Conservation (phyloP, 1,140 invertebrate species). For the Chymomyza costata region DNA sequence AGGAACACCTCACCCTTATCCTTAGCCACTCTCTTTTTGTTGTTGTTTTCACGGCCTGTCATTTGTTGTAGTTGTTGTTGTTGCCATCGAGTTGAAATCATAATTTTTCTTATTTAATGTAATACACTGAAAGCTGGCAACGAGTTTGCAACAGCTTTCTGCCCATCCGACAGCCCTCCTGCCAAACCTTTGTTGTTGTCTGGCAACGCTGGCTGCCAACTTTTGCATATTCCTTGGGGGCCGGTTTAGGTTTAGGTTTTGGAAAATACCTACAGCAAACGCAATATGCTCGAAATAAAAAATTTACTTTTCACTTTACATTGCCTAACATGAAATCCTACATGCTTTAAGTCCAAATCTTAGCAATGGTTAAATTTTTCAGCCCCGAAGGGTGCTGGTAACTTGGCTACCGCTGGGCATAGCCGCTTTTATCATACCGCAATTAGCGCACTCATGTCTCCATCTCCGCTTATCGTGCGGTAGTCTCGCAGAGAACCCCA, state of each 20-base stretch:
- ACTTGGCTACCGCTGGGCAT: conserved; percentile 14
- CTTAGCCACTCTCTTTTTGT: too few species aligned
- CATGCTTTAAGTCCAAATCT: conserved; percentile 44
- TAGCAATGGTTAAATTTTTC: conserved; percentile 31
- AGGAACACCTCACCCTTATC: too few species aligned
- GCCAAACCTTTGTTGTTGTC: conserved; percentile 30
- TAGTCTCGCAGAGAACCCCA: too few species aligned
- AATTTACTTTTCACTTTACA: conserved; percentile 16
- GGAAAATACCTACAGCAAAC: conserved; percentile 39
- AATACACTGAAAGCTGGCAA: conserved; percentile 55
- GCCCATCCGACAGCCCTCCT: neutral
- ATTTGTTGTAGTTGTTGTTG: conserved; percentile 12
- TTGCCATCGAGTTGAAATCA: conserved; percentile 50
- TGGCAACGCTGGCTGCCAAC: conserved; percentile 45
- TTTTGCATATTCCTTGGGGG: conserved; percentile 52
- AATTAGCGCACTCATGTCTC: conserved; percentile 64
- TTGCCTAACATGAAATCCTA: too few species aligned
- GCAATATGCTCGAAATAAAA: conserved; percentile 39
- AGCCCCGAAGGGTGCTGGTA: conserved; percentile 4
- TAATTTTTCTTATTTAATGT: conserved; percentile 71
- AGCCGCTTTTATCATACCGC: conserved; percentile 66
- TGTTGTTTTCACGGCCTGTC: neutral
- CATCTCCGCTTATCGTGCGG: conserved; percentile 51
- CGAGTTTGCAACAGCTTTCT: conserved; percentile 17
- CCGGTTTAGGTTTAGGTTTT: conserved; percentile 67